These are phyloP conservation scores for Hemibagrus wyckioides DNA, from an alignment of 2,113 vertebrate genomes.

Conservation along the genomic window DNA sequence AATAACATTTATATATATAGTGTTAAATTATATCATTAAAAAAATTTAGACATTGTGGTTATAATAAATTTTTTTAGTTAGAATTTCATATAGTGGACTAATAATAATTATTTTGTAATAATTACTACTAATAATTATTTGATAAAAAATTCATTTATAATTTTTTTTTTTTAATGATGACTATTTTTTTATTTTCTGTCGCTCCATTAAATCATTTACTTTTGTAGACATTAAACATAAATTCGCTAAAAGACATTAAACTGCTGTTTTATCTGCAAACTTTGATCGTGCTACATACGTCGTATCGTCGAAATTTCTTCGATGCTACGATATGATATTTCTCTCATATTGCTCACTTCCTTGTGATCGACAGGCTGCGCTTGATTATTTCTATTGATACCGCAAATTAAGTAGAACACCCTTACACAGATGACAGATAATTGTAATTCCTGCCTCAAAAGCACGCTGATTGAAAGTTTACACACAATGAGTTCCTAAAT, in stretches of 20 bases:
- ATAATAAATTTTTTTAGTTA: not conserved
- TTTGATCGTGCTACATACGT: not conserved
- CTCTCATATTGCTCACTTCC: not conserved
- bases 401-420: not conserved
- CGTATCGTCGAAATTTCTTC: not conserved
- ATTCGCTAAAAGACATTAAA: not conserved
- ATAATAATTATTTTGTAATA: not conserved
- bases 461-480: not conserved
- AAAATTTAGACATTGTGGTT: not conserved
- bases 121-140: too few relatives aligned
- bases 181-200: not conserved
- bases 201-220: not conserved
- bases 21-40: not conserved
- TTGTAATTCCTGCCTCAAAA: not conserved
- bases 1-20: not conserved
- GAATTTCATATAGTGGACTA: not conserved
- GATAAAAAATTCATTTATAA: too few relatives aligned
- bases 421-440: not conserved
- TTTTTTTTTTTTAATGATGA: too few relatives aligned
- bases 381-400: not conserved
- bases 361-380: not conserved
- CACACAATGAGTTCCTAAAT: slow-evolving; percentile 9
- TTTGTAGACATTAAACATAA: not conserved
- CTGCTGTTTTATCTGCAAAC: not conserved
- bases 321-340: not conserved